Evolutionary conservation across 2,888 invertebrate species (phyloP), one percentile per base, ranked within the genome.

Genomic region (Synergus gifuensis): DNA sequence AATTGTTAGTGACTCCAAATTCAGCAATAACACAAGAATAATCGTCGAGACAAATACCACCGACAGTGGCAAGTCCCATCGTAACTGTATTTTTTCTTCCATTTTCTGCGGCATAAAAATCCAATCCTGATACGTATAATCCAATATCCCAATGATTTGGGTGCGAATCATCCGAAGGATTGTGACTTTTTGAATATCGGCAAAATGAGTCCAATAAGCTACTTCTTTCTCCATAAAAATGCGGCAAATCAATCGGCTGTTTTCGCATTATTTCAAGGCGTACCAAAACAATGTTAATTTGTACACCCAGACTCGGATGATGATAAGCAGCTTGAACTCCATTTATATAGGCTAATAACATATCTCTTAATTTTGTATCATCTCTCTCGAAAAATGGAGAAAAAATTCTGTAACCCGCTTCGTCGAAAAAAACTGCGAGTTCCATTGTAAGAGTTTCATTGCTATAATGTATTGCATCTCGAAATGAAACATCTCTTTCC

Each of bases 91-190:
- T 96, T 85, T 94, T 95, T 63, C 93, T 93, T 0, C 96, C 96
- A n/a, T 85, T 83, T 82, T 95, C 95, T 77, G 94, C 93, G 0
- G 95, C 94, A 90, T 94, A 96, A 91, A 97, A 96, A 91, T 97
- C 96, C 86, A 96, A 89, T 94, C 96, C 96, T 28, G 97, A 96
- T 62, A 97, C 93, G 80, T 96, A 95, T 7, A 97, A 92, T 0
- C 95, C 96, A 94, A 97, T 95, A 89, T 97, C 97, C 96, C 96
- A 97, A 89, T 97, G 96, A 77, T 94, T 93, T 0, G 96, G 95
- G 89, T 96, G 93, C 0, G 93, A 93, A 85, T 96, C 96, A 22
- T 93, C 94, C n/a, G 93, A 91, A 0, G 95, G 94, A 91, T 97
- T 96, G 16, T 95, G 93, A 12, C 93, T 93, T 58, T 94, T 93